Conservation (phyloP, 92 coral and sea anemone genomes). For the Zoanthus sansibaricus region DNA sequence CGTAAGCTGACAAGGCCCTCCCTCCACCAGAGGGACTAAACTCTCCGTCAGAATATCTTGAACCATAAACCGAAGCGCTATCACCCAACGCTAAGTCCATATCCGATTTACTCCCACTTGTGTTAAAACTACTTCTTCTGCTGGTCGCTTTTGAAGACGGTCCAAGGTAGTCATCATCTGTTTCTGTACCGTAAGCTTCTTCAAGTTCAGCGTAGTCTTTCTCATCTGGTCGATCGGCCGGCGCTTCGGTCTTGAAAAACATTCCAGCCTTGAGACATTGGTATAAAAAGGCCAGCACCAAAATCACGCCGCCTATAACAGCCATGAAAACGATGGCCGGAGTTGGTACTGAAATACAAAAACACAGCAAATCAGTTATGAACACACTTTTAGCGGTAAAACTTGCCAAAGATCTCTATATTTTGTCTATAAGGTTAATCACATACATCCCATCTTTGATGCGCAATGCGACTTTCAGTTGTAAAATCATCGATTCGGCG, state of each 20-base stretch:
- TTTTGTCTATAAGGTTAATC: background rate
- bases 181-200: conserved; percentile 95
- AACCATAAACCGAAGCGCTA: conserved; percentile 89
- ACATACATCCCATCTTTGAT: conserved; percentile 45
- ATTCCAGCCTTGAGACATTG: conserved; percentile 97
- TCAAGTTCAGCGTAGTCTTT: conserved; percentile 95
- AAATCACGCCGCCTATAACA: conserved; percentile 96
- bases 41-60: conserved; percentile 89
- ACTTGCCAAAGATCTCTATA: background rate
- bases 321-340: conserved; percentile 99
- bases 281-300: conserved; percentile 86
- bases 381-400: background rate
- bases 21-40: conserved; percentile 87
- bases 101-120: conserved; percentile 98
- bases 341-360: conserved; percentile 90
- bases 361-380: conserved; percentile 38
- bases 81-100: conserved; percentile 95
- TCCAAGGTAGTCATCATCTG: conserved; percentile 95
- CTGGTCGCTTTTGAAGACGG: conserved; percentile 97
- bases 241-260: conserved; percentile 98
- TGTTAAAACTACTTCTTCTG: conserved; percentile 97
- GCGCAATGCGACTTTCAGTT: conserved; percentile 27
- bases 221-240: conserved; percentile 91
- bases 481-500: conserved; percentile 37
- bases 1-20: conserved; percentile 92